Evolutionary conservation across 2,888 invertebrate genomes (phyloP).

Genomic region (Stictocephala bisonia): DNA sequence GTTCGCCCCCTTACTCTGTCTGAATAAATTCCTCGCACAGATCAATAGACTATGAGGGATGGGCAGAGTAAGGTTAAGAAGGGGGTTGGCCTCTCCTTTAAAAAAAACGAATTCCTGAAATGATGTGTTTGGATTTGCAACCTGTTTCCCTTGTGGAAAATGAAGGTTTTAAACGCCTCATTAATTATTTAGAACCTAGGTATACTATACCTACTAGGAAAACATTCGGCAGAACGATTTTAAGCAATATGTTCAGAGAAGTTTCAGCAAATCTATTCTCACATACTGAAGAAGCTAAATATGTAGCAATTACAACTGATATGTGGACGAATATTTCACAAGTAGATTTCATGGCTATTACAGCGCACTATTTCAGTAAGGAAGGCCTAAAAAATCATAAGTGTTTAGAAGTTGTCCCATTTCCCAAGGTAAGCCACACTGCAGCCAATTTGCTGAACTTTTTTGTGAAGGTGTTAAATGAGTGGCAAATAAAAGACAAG

Average conservation of each 20-base stretch:
- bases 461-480: background rate
- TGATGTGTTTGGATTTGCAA: slow-evolving; percentile 7
- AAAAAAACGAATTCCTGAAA: slow-evolving; percentile 6
- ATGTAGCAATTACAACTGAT: slow-evolving; percentile 22
- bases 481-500: slow-evolving; percentile 15
- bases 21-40: no score
- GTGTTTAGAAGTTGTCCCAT: slow-evolving; percentile 26
- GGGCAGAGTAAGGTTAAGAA: no score
- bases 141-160: background rate
- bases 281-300: background rate
- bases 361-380: slow-evolving; percentile 1
- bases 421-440: slow-evolving; percentile 19
- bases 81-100: background rate
- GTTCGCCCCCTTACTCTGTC: no score
- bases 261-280: background rate
- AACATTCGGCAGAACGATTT: background rate
- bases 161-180: background rate
- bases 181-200: slow-evolving; percentile 9
- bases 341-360: slow-evolving; percentile 26
- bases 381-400: background rate
- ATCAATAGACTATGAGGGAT: no score
- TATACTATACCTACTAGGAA: slow-evolving; percentile 11
- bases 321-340: slow-evolving; percentile 31
- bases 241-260: background rate
- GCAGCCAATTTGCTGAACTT: background rate